Conservation (phyloP, 2,888 invertebrate species). For the Melanophora roralis region DNA sequence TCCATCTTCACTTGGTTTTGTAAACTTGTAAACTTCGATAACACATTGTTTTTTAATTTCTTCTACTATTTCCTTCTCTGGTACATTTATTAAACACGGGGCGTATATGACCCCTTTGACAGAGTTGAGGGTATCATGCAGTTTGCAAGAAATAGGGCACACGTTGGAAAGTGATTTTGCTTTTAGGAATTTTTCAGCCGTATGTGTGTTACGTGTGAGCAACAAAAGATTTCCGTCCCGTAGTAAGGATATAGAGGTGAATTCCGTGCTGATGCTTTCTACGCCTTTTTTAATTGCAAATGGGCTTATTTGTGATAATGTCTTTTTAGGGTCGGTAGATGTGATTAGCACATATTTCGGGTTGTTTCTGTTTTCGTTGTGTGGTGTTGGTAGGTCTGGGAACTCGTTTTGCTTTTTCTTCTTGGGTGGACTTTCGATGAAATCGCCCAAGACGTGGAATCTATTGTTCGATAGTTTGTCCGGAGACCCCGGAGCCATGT, state of each 20-base stretch:
- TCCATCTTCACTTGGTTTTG: background rate
- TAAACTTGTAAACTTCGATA: constrained; percentile 1
- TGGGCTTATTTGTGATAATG: too few relatives aligned
- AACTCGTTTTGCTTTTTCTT: background rate
- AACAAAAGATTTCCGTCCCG: constrained; percentile 12
- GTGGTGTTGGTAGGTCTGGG: background rate
- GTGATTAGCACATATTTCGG: constrained; percentile 25
- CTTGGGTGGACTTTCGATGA: background rate
- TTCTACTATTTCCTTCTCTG: constrained; percentile 22
- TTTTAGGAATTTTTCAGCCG: constrained; percentile 57
- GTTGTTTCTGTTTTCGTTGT: constrained; percentile 3
- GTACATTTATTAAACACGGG: constrained; percentile 40
- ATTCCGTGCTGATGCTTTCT: constrained; percentile 19
- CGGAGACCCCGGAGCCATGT: background rate
- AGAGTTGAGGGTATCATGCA: background rate
- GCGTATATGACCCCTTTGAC: constrained; percentile 9
- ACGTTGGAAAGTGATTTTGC: background rate
- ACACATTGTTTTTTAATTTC: background rate
- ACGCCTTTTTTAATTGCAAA: constrained; percentile 23
- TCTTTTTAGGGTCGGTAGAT: too few relatives aligned
- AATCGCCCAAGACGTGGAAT: background rate
- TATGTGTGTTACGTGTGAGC: background rate
- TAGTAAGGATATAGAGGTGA: background rate
- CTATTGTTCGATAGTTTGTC: background rate
- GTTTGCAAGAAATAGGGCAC: background rate